Base-by-base conservation (phyloP, 1,140 invertebrate genomes). In the Thaumatotibia leucotreta region DNA sequence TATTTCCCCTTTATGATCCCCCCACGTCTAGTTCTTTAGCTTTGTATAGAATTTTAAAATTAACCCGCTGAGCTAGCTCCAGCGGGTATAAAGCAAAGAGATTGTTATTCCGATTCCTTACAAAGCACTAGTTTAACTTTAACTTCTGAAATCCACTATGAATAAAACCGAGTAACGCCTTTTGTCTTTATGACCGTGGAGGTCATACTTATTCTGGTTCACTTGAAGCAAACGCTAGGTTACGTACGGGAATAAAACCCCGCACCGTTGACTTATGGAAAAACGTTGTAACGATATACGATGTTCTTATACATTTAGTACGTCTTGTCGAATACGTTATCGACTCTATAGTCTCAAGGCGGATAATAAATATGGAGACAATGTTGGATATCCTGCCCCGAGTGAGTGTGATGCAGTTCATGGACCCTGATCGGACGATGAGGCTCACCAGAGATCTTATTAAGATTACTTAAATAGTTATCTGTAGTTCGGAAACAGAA, bases 41-140 rank as follows among this genome's bases (percentile, higher is more conserved):
- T 45, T 45, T 45, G 39, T 45, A 45, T 45, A 45, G 39, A 45
- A 45, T 45, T 45, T 45, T 45, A 45, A 45, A 45, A 45, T 45
- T 45, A 45, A 45, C 17, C 39, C 39, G 39, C 39, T 17, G 14
- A 45, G 35, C 33, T 35, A 14, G 33, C 35, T 45, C 39, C 17
- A 45, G 6, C 35, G 35, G 33, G n/a, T 39, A 45, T 45, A 45
- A 45, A 45, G 39, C 39, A 45, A 6, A n/a, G n/a, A n/a, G 5
- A n/a, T 20, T 20, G n/a, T n/a, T 17, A 45, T 45, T 45, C 39
- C 17, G 2, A 45, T 6, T 6, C 17, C 14, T 45, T 45, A 20
- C n/a, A 14, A 45, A 45, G 39, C n/a, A 5, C 17, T 45, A 8
- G 17, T 17, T n/a, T n/a, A n/a, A n/a, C n/a, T n/a, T n/a, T n/a